Evolutionary conservation across 1,140 invertebrate species (phyloP).

Genomic region (Oscheius sp.): DNA sequence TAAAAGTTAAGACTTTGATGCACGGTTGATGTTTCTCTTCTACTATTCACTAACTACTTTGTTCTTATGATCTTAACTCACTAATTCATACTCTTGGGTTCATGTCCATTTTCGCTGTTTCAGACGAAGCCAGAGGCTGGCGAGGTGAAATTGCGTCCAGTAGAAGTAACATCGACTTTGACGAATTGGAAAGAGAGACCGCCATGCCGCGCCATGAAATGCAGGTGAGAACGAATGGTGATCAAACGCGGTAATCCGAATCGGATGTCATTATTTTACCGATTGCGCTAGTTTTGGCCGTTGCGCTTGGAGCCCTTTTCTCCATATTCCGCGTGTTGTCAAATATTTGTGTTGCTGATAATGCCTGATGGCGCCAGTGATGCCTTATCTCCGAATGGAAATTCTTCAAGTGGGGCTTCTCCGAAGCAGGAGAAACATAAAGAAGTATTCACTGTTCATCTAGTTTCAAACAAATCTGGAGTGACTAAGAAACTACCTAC

Average conservation of each 20-base stretch:
- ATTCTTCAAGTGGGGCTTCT: too few relatives aligned
- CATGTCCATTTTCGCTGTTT: not conserved
- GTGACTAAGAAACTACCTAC: too few relatives aligned
- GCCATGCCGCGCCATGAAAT: not conserved
- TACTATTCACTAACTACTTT: not conserved
- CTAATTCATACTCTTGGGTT: not conserved
- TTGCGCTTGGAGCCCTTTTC: not conserved
- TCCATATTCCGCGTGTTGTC: not conserved
- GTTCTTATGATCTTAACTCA: not conserved
- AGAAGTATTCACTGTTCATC: not conserved
- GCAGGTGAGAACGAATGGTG: not conserved
- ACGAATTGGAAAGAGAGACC: not conserved
- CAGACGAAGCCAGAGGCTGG: constrained; percentile 6
- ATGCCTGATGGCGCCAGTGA: not conserved
- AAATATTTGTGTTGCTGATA: constrained; percentile 3
- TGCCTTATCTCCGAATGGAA: not conserved
- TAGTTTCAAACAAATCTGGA: not conserved
- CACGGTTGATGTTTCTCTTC: too few relatives aligned
- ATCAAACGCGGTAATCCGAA: too few relatives aligned
- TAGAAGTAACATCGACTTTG: constrained; percentile 1
- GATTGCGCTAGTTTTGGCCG: not conserved
- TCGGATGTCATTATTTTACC: not conserved
- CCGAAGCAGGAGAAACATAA: not conserved
- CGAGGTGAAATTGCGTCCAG: not conserved
- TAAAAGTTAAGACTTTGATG: not conserved